These are phyloP conservation scores for Halocynthia aurantium DNA, from an alignment of 23 tunicate genomes.

Conservation along the genomic window DNA sequence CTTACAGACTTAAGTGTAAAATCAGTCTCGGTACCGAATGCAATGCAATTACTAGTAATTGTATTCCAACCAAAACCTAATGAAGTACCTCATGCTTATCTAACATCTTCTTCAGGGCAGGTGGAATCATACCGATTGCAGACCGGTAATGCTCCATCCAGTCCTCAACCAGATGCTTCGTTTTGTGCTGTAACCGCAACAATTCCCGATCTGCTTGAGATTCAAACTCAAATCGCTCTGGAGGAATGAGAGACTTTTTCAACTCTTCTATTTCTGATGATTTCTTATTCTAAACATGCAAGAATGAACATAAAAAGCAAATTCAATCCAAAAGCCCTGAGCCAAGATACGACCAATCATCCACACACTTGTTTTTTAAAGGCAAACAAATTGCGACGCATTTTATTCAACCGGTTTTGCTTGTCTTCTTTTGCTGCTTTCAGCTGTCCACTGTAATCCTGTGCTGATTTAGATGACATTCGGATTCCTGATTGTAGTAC, in stretches of 20 bases:
- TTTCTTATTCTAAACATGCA: slow-evolving; percentile 21
- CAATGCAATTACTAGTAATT: too few relatives aligned
- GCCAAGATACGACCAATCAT: neutral
- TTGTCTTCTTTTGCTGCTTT: slow-evolving; percentile 6
- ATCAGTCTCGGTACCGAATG: too few relatives aligned
- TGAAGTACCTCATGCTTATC: slow-evolving; percentile 50
- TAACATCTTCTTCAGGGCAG: slow-evolving; percentile 48
- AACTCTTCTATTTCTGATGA: slow-evolving; percentile 47
- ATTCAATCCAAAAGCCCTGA: neutral
- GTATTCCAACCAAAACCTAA: too few relatives aligned
- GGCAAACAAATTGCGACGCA: slow-evolving; percentile 15
- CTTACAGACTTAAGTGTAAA: too few relatives aligned
- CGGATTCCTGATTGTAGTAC: slow-evolving; percentile 31
- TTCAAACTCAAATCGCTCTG: slow-evolving; percentile 84
- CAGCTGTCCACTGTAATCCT: slow-evolving; percentile 18
- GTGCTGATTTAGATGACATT: slow-evolving; percentile 38
- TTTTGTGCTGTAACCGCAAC: slow-evolving; percentile 37
- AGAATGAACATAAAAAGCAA: neutral
- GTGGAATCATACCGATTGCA: slow-evolving; percentile 60
- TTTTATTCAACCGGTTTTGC: neutral
- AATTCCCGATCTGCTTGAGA: slow-evolving; percentile 90
- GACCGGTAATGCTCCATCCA: slow-evolving; percentile 91
- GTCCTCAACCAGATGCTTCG: slow-evolving; percentile 53
- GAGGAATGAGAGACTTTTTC: slow-evolving; percentile 55
- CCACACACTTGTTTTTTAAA: slow-evolving; percentile 10